Base-by-base conservation (phyloP, 2,797 vertebrate species). In the Pempheris klunzingeri region DNA sequence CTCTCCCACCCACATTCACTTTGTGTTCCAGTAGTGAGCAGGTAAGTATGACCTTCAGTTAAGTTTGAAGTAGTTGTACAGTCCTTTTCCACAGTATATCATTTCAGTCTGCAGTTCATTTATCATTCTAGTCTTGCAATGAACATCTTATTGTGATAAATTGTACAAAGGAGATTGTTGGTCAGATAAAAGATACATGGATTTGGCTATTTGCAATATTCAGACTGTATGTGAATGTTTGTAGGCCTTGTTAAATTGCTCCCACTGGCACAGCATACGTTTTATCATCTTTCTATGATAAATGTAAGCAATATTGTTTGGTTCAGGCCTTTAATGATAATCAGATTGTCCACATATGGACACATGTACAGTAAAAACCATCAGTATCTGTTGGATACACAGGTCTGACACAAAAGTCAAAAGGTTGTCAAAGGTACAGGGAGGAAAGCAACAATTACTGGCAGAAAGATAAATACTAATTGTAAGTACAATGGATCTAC, bases 31-130 rank as follows among this genome's bases (percentile, higher is more conserved):
- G 28, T 62, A 10, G 54, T 38, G 7, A 63, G 58, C 52, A 65
- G 67, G 68, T 47, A 66, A 47, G 17, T 28, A 26, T 26, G 66
- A 74, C 75, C 80, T 78, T 71, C 53, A 74, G 34, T 44, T 38
- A 15, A 59, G 46, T 15, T 22, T 36, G 18, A 71, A 13, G 9
- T 39, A 49, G 18, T 71, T 22, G 30, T 60, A 36, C 22, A 74
- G 39, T 34, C 62, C 10, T 20, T 49, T 49, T 36, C 43, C n/a
- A n/a, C n/a, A n/a, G n/a, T 46, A 32, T 66, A n/a, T 50, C 10
- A 43, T 61, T 36, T 59, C 26, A 14, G 12, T 58, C 46, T 52
- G n/a, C 26, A 47, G 11, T 53, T 59, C 10, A 4, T 32, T 32
- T 32, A 32, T 32, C 18, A 67, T 47, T 41, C 22, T 49, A 39